A percentile compares a stretch with the other conserved stretches of the same genome.
These are phyloP conservation scores for Heliconius congener DNA, from an alignment of 1,140 invertebrate species.

Conservation along the genomic window DNA sequence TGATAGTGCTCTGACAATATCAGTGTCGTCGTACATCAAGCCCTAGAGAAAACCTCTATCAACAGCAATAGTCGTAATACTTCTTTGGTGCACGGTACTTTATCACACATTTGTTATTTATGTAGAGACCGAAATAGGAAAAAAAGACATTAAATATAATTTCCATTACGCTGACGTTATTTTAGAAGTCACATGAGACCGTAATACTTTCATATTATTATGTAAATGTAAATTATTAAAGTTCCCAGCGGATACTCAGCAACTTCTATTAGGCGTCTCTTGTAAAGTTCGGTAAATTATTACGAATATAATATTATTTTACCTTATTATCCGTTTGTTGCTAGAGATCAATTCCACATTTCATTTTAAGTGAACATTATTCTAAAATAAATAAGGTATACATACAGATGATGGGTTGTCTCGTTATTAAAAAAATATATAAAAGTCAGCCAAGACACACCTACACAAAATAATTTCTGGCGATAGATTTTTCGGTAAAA, in stretches of 20 bases:
- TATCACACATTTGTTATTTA: conserved; percentile 29
- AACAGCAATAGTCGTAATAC: conserved; percentile 20
- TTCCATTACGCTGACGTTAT: background rate
- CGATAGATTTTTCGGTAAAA: no score
- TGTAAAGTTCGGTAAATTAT: conserved; percentile 19
- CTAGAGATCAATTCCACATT: background rate
- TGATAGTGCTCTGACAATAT: background rate
- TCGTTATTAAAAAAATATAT: no score
- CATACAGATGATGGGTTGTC: no score
- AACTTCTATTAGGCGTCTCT: conserved; percentile 18
- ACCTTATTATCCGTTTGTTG: background rate
- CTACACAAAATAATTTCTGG: no score
- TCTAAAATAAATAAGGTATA: background rate
- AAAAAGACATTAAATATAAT: conserved; percentile 6
- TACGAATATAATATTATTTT: background rate
- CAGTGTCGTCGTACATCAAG: conserved; percentile 18
- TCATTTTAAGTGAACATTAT: background rate
- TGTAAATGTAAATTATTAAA: conserved; percentile 9
- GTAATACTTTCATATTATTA: conserved; percentile 11
- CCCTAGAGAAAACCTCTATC: conserved; percentile 13
- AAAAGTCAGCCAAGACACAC: no score
- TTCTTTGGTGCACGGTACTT: conserved; percentile 5
- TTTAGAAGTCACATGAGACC: conserved; percentile 2
- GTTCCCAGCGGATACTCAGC: background rate
- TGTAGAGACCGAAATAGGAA: conserved; percentile 1